Evolutionary conservation across 1,140 invertebrate species (phyloP).

Genomic region (Leptopilina clavipes): DNA sequence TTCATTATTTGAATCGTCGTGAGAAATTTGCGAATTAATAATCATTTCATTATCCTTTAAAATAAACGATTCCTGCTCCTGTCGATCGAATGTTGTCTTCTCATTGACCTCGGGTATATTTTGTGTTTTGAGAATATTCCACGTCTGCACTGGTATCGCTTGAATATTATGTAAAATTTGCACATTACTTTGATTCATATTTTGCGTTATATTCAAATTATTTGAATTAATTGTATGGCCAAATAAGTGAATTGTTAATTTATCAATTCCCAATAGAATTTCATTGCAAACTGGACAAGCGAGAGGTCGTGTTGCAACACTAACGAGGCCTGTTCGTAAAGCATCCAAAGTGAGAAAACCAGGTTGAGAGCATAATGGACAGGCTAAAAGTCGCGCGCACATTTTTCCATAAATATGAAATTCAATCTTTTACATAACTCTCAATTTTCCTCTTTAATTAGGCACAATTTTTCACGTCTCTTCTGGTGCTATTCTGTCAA

Average conservation of each 20-base stretch:
- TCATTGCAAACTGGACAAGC: slow-evolving; percentile 86
- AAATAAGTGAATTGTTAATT: slow-evolving; percentile 89
- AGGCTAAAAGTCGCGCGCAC: slow-evolving; percentile 81
- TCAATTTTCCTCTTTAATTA: not conserved
- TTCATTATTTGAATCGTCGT: not conserved
- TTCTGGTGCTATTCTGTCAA: no score
- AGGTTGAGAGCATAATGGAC: slow-evolving; percentile 84
- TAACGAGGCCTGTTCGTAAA: slow-evolving; percentile 82
- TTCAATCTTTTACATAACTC: not conserved
- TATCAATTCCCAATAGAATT: slow-evolving; percentile 84
- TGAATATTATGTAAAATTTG: slow-evolving; percentile 40
- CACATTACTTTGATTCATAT: slow-evolving; percentile 34
- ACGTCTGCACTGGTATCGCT: slow-evolving; percentile 52
- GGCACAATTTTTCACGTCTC: no score
- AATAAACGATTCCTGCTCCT: slow-evolving; percentile 24
- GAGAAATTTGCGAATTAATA: not conserved
- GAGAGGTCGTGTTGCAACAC: slow-evolving; percentile 83
- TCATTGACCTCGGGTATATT: not conserved
- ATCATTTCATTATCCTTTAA: not conserved
- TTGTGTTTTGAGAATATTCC: slow-evolving; percentile 46
- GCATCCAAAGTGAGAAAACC: slow-evolving; percentile 82
- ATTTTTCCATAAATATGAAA: slow-evolving; percentile 62
- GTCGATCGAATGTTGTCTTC: slow-evolving; percentile 30
- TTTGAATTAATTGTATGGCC: slow-evolving; percentile 76
- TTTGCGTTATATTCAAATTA: slow-evolving; percentile 40